phyloP scores from a whole-genome alignment of 2,113 vertebrate species.

The Tauraco erythrolophus region DNA sequence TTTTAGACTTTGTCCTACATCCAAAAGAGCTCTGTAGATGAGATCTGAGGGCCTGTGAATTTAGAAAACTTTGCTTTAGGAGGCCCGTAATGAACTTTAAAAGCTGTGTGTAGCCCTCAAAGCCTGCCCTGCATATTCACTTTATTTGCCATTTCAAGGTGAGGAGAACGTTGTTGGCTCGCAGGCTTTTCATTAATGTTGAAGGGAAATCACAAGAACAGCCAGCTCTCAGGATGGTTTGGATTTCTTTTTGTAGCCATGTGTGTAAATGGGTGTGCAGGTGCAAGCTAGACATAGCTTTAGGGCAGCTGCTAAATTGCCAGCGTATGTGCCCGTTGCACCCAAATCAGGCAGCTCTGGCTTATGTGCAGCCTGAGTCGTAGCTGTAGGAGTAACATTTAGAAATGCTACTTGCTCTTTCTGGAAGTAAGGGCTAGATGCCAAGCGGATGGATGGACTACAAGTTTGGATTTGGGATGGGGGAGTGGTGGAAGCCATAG shows the following conservation, averaged over 20 bases:
- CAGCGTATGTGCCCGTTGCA: not conserved
- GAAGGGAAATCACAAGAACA: not conserved
- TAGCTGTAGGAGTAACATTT: not conserved
- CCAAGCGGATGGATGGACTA: not conserved
- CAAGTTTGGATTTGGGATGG: not conserved
- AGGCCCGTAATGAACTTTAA: not conserved
- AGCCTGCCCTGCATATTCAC: not conserved
- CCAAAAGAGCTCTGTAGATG: not conserved
- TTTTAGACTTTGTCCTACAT: not conserved
- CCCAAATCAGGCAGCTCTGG: not conserved
- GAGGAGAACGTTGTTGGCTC: conserved; percentile 24
- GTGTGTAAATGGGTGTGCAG: conserved; percentile 1
- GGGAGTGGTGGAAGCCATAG: not conserved
- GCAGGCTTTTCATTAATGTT: conserved; percentile 9
- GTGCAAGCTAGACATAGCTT: conserved; percentile 1
- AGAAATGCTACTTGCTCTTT: not conserved
- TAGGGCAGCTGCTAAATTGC: conserved; percentile 12
- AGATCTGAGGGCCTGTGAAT: conserved; percentile 14
- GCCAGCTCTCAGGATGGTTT: not conserved
- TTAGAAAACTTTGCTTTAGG: conserved; percentile 33
- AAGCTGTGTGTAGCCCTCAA: not conserved
- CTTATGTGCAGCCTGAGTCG: not conserved
- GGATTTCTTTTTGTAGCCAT: conserved; percentile 15
- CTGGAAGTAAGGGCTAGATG: not conserved
- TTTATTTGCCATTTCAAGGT: conserved; percentile 27